Evolutionary conservation across 37 sponge, comb jelly and placozoan genomes (phyloP).

Genomic region (Mnemiopsis leidyi): DNA sequence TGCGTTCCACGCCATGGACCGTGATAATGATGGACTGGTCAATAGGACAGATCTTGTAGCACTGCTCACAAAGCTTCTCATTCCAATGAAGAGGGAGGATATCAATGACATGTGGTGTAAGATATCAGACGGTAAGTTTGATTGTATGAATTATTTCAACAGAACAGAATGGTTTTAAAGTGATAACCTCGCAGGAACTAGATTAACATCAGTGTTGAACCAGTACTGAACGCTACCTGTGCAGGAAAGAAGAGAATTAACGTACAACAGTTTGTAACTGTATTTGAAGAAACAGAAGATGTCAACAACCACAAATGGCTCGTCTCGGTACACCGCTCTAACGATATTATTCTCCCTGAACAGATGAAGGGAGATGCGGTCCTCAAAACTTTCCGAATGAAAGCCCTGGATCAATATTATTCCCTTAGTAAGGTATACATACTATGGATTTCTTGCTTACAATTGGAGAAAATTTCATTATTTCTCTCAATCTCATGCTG

Average conservation of each 20-base stretch:
- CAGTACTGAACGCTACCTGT: too few species aligned
- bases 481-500: not conserved
- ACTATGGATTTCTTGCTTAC: too few species aligned
- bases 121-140: slow-evolving; percentile 13
- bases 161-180: too few species aligned
- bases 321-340: slow-evolving; percentile 3
- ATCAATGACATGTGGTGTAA: slow-evolving; percentile 49
- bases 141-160: too few species aligned
- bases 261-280: slow-evolving; percentile 60
- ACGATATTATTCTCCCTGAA: not conserved
- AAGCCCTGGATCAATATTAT: slow-evolving; percentile 51
- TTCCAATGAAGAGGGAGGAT: slow-evolving; percentile 58
- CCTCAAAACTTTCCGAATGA: slow-evolving; percentile 40
- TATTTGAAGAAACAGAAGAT: slow-evolving; percentile 54
- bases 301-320: slow-evolving; percentile 64
- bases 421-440: slow-evolving; percentile 63
- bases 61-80: slow-evolving; percentile 47
- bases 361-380: slow-evolving; percentile 50
- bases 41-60: slow-evolving; percentile 54
- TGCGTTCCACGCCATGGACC: slow-evolving; percentile 61
- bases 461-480: too few species aligned
- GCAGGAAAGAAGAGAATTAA: slow-evolving; percentile 58
- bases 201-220: too few species aligned
- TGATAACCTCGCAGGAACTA: too few species aligned
- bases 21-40: slow-evolving; percentile 35